Percentiles rank a stretch among this genome's conserved stretches.
These are phyloP conservation scores for Malacoraja senta DNA, from an alignment of 2,797 vertebrate species.

Conservation along the genomic window DNA sequence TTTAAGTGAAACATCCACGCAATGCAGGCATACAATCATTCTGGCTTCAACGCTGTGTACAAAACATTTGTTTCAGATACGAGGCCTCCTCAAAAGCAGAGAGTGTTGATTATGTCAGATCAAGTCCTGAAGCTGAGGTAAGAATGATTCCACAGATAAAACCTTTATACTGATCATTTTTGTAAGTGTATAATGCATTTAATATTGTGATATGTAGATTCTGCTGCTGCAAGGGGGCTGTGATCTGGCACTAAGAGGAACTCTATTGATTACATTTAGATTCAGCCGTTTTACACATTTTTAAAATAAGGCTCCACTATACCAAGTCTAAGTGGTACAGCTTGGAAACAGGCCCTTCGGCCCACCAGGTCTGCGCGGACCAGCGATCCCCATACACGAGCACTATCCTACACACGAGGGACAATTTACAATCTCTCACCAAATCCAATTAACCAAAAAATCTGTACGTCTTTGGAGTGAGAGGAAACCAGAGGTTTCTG, in stretches of 20 bases:
- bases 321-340: no score
- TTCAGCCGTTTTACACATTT: no score
- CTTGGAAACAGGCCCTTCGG: no score
- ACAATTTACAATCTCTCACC: no score
- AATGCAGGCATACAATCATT: not conserved
- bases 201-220: not conserved
- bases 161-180: not conserved
- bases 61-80: slow-evolving; percentile 63
- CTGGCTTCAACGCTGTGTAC: not conserved
- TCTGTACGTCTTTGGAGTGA: no score
- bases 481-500: no score
- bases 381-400: no score
- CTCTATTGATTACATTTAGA: no score
- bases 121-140: slow-evolving; percentile 75
- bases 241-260: not conserved
- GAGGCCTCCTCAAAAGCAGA: slow-evolving; percentile 75
- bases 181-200: not conserved
- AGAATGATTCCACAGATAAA: slow-evolving; percentile 32
- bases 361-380: no score
- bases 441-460: no score
- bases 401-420: no score
- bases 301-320: no score
- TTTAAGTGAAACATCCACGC: not conserved
- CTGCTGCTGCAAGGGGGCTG: not conserved
- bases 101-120: slow-evolving; percentile 75